Base-by-base conservation (phyloP, 2,113 vertebrate species). In the Antennarius striatus region DNA sequence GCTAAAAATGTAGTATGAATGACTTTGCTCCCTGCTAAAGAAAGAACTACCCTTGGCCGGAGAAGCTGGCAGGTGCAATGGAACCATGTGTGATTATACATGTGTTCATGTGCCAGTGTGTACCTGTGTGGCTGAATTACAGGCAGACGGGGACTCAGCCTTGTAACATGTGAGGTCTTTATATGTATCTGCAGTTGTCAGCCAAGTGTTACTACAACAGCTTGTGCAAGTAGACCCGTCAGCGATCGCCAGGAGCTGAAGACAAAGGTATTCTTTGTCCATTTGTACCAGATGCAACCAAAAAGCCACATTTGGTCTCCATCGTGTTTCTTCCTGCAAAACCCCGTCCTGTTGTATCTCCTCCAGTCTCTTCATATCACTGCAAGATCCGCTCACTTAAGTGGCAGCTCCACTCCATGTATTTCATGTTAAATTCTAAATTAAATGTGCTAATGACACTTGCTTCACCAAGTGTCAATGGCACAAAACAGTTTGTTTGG, bases 181-280 rank as follows among this genome's bases (percentile, higher is more conserved):
- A 82, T 85, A 88, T 88, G 77, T 84, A 73, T 80, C 73, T 75
- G 68, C 88, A 87, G 82, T 83, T 89, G 89, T 87, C 69, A 67
- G 67, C 78, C 71, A 53, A 82, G 83, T 82, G 75, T 77, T 84
- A 56, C 78, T 56, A 73, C 71, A 77, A 73, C 78, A 73, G 75
- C 77, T 75, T 79, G 77, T 36, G 51, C 50, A 69, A 78, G 75
- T 62, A 63, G 66, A 84, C 74, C 85, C 86, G 84, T 86, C 85
- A 90, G 72, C 4, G 30, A 76, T 59, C 29, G 40, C 71, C 59
- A 82, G 83, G 59, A 67, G 75, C 75, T 82, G 56, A 73, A 85
- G 59, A 57, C 65, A 54, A 83, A 70, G 75, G 71, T 70, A 79
- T 75, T 71, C 75, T 80, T 62, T 72, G 77, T 87, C 81, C 88